phyloP scores from a whole-genome alignment of 2,797 vertebrate species.

The Neoniphon sammara region DNA sequence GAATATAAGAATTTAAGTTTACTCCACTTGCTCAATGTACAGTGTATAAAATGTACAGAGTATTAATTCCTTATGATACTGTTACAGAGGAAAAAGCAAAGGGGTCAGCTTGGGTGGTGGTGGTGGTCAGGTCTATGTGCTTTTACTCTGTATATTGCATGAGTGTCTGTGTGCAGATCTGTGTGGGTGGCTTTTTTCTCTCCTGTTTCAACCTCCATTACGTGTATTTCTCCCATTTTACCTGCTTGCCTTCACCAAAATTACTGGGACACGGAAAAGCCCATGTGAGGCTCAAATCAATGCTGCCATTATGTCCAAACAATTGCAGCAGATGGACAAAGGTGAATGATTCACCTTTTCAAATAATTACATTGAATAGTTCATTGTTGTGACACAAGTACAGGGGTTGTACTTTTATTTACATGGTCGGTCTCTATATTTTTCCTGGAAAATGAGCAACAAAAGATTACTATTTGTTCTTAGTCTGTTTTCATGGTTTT shows the following conservation, averaged over 20 bases:
- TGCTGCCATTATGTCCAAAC: constrained; percentile 69
- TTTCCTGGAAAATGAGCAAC: constrained; percentile 31
- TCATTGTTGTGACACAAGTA: constrained; percentile 41
- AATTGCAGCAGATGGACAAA: constrained; percentile 59
- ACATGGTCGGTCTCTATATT: constrained; percentile 8
- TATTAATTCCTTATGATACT: constrained; percentile 1
- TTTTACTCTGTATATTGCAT: constrained; percentile 29
- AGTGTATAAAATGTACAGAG: neutral
- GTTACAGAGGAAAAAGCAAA: neutral
- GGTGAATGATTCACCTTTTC: too few species aligned
- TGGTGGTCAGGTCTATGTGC: neutral
- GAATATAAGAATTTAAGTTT: neutral
- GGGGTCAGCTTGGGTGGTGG: neutral
- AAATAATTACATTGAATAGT: too few species aligned
- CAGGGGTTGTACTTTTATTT: constrained; percentile 41
- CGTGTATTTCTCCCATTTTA: constrained; percentile 56
- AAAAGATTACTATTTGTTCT: constrained; percentile 14
- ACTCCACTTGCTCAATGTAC: neutral
- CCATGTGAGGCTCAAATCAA: constrained; percentile 59
- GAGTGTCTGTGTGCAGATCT: constrained; percentile 36
- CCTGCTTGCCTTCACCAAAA: constrained; percentile 66
- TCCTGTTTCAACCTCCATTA: constrained; percentile 63
- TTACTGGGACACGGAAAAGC: constrained; percentile 57
- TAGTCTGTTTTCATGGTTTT: neutral
- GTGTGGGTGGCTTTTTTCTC: constrained; percentile 59